Evolutionary conservation across 2,113 vertebrate genomes (phyloP).

Genomic region (Neopipo cinnamomea): DNA sequence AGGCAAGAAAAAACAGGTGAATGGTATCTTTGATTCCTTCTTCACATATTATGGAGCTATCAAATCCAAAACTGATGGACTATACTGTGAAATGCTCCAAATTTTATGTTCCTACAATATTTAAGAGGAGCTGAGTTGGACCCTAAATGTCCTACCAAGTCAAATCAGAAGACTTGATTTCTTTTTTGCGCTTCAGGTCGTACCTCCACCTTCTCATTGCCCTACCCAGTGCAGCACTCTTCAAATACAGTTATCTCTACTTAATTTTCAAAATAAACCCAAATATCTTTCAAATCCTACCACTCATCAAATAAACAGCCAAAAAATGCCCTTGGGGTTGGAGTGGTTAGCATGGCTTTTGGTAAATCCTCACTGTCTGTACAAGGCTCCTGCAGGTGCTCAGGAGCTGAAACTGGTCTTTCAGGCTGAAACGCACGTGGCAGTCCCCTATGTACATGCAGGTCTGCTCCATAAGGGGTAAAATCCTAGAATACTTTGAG

Average conservation of each 20-base stretch:
- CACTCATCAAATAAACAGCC: background rate
- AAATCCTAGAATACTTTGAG: background rate
- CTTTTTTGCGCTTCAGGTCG: background rate
- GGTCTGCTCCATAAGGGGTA: background rate
- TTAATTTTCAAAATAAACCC: background rate
- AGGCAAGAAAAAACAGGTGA: background rate
- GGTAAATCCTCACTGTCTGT: background rate
- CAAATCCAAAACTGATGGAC: background rate
- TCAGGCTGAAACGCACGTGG: background rate
- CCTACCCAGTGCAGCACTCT: background rate
- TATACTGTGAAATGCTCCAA: background rate
- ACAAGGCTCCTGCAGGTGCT: background rate
- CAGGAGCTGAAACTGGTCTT: background rate
- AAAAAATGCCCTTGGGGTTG: fast-evolving
- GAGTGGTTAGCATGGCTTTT: background rate
- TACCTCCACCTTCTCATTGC: background rate
- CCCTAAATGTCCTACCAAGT: background rate
- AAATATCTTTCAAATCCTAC: background rate
- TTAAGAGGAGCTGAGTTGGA: background rate
- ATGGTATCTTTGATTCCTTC: background rate
- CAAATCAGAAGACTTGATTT: background rate
- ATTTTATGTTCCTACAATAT: background rate
- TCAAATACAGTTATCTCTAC: background rate
- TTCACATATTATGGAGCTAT: background rate
- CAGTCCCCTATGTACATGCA: fast-evolving